These are phyloP conservation scores for Schizaphis graminum DNA, from an alignment of 2,888 invertebrate genomes.

Conservation along the genomic window DNA sequence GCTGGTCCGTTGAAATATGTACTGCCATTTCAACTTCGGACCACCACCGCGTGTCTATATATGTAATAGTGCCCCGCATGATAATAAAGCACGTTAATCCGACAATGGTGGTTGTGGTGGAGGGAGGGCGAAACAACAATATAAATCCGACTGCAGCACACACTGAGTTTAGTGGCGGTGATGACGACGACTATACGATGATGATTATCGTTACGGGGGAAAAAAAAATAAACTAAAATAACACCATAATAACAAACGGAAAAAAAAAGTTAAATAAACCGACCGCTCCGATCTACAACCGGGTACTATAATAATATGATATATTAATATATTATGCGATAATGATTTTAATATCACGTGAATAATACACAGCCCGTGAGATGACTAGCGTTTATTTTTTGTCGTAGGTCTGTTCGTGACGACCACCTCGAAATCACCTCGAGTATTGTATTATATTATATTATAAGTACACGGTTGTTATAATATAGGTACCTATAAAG, in stretches of 20 bases:
- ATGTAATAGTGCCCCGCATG: background rate
- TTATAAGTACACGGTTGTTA: background rate
- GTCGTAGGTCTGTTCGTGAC: background rate
- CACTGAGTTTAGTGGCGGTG: background rate
- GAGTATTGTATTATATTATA: background rate
- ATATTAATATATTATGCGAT: background rate
- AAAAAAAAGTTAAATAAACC: background rate
- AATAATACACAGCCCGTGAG: background rate
- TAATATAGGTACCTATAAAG: background rate
- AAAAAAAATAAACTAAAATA: background rate
- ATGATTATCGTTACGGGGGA: background rate
- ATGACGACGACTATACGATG: background rate
- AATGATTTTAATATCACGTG: background rate
- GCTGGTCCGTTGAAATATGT: slow-evolving; percentile 29
- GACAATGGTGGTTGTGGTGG: too few species aligned
- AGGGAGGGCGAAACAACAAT: background rate
- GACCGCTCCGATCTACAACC: background rate
- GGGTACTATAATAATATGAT: background rate
- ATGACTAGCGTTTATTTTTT: background rate
- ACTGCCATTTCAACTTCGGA: background rate
- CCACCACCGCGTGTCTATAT: background rate
- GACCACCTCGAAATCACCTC: background rate
- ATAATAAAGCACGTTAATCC: slow-evolving; percentile 28
- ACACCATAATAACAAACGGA: background rate
- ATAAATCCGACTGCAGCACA: background rate